These are phyloP conservation scores for Parnassius mnemosyne DNA, from an alignment of 2,888 invertebrate species.

Conservation along the genomic window DNA sequence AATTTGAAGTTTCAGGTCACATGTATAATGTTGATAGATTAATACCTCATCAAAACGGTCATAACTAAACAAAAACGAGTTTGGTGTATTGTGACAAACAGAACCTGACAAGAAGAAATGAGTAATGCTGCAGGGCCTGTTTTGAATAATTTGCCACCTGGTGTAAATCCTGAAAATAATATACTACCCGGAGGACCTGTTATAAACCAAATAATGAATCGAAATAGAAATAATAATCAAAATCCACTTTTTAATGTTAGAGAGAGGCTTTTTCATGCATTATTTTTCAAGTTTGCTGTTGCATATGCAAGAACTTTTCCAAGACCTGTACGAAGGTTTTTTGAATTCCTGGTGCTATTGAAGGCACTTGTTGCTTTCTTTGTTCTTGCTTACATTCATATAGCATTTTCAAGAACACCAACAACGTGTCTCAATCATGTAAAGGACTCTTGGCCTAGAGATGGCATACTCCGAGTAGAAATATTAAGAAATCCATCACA, in stretches of 20 bases:
- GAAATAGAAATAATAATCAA: slow-evolving; percentile 82
- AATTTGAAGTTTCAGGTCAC: slow-evolving; percentile 48
- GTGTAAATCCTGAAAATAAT: slow-evolving; percentile 77
- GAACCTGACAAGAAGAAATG: slow-evolving; percentile 41
- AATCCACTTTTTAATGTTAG: slow-evolving; percentile 92
- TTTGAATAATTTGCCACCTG: slow-evolving; percentile 70
- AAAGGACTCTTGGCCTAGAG: slow-evolving; percentile 94
- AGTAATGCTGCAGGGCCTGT: slow-evolving; percentile 59
- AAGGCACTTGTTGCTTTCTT: slow-evolving; percentile 91
- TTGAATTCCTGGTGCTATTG: slow-evolving; percentile 90
- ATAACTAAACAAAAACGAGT: slow-evolving; percentile 20
- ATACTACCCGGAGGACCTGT: slow-evolving; percentile 78
- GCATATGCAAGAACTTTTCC: slow-evolving; percentile 96
- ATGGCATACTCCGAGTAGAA: slow-evolving; percentile 96
- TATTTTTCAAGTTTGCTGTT: slow-evolving; percentile 95
- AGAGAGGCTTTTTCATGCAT: slow-evolving; percentile 95
- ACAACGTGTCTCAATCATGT: slow-evolving; percentile 95
- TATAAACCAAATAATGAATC: slow-evolving; percentile 73
- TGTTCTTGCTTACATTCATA: slow-evolving; percentile 96
- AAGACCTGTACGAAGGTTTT: slow-evolving; percentile 87
- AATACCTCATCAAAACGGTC: slow-evolving; percentile 23
- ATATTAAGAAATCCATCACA: slow-evolving; percentile 86
- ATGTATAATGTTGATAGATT: slow-evolving; percentile 47
- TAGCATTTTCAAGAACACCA: slow-evolving; percentile 94
- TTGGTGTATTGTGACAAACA: slow-evolving; percentile 14